These are phyloP conservation scores for Nephrotoma flavescens DNA, from an alignment of 2,888 invertebrate species.

Conservation along the genomic window DNA sequence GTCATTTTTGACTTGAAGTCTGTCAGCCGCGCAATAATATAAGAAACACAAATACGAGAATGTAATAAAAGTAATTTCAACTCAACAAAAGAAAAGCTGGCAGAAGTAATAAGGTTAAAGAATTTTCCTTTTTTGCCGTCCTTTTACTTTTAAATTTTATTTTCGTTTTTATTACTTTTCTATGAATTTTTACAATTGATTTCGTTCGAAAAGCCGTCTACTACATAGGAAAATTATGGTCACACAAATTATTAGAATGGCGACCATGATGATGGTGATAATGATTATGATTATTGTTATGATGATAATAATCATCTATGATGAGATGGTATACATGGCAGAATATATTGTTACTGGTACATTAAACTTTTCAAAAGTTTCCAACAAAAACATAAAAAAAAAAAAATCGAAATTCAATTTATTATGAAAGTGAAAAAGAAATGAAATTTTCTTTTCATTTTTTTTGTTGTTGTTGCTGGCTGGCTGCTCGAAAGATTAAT, in stretches of 20 bases:
- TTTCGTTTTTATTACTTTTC: neutral
- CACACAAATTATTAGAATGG: neutral
- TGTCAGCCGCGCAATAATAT: neutral
- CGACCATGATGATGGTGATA: neutral
- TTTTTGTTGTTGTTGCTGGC: neutral
- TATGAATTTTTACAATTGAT: neutral
- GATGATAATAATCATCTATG: neutral
- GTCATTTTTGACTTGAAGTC: too few species aligned
- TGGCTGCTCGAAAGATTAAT: neutral
- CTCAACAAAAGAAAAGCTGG: neutral
- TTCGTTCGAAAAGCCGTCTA: neutral
- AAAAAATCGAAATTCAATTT: neutral
- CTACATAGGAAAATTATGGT: neutral
- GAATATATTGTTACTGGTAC: neutral
- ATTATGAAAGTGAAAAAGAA: neutral
- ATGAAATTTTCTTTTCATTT: neutral
- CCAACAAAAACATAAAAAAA: neutral
- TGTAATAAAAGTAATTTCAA: neutral
- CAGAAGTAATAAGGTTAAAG: neutral
- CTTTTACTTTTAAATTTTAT: neutral
- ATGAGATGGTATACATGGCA: neutral
- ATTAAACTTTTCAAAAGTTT: neutral
- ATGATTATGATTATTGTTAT: neutral
- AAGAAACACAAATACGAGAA: neutral
- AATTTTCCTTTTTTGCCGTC: neutral